These are phyloP conservation scores for Anniella stebbinsi DNA, from an alignment of 2,797 vertebrate genomes.

Conservation along the genomic window DNA sequence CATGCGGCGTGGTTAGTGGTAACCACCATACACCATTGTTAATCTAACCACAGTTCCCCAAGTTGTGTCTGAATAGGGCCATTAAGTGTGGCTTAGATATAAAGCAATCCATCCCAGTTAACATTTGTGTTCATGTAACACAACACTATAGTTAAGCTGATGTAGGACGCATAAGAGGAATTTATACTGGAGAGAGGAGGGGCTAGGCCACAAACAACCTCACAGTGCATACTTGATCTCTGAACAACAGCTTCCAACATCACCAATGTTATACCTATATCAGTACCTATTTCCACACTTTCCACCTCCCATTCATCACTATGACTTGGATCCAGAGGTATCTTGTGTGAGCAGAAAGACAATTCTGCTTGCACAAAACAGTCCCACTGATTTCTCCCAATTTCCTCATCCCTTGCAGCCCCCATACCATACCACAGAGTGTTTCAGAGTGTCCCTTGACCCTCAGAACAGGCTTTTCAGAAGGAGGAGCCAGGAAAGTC, in stretches of 20 bases:
- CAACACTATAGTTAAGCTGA: neutral
- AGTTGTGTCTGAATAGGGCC: too few relatives aligned
- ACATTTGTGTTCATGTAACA: neutral
- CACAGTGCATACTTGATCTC: neutral
- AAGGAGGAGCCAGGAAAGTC: neutral
- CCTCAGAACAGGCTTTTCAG: neutral
- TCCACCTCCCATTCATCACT: neutral
- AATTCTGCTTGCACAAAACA: neutral
- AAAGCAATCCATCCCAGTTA: neutral
- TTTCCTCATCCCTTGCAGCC: neutral
- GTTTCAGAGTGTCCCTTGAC: neutral
- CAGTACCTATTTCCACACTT: neutral
- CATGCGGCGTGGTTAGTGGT: too few relatives aligned
- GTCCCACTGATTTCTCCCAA: too few relatives aligned
- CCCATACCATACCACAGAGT: neutral
- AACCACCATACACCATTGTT: too few relatives aligned
- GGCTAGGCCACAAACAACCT: neutral
- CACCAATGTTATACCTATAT: neutral
- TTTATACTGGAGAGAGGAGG: neutral
- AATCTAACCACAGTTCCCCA: too few relatives aligned
- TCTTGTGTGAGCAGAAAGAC: neutral
- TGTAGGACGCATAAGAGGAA: neutral
- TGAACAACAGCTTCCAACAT: neutral
- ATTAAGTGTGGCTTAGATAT: neutral
- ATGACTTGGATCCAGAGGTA: neutral